Percentiles rank a stretch among this genome's conserved stretches.
Evolutionary conservation across 2,888 invertebrate species (phyloP).

Genomic region (Sabellastarte sp.): DNA sequence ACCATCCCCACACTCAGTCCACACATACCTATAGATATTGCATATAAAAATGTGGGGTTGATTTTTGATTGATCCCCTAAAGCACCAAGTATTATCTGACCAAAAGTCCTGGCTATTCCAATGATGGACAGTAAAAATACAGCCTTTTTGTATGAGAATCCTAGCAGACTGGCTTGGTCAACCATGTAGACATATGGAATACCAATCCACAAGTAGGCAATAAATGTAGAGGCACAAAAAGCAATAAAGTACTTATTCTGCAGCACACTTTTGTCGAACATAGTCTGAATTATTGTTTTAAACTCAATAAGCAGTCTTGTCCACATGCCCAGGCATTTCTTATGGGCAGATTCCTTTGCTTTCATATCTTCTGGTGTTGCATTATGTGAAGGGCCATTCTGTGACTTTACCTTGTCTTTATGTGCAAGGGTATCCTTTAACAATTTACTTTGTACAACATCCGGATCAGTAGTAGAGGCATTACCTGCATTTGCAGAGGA

Average conservation of each 20-base stretch:
- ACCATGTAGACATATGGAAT: conserved; percentile 90
- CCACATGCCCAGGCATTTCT: conserved; percentile 3
- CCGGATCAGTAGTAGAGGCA: not conserved
- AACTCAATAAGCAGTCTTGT: no score
- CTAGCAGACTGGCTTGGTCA: conserved; percentile 72
- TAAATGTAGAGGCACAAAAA: conserved; percentile 78
- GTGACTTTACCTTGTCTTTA: not conserved
- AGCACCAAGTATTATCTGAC: conserved; percentile 72
- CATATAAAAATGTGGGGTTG: conserved; percentile 78
- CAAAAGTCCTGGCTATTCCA: conserved; percentile 74
- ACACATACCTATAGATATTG: conserved; percentile 67
- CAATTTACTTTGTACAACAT: not conserved
- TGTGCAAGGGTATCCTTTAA: not conserved
- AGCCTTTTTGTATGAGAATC: conserved; percentile 36
- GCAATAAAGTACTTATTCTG: conserved; percentile 19
- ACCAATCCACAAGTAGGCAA: conserved; percentile 83
- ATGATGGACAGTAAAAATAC: conserved; percentile 79
- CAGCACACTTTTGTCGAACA: conserved; percentile 22
- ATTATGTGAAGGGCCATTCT: no score
- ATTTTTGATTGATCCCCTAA: conserved; percentile 79
- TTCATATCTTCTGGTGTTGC: not conserved
- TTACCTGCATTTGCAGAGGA: not conserved
- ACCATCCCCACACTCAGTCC: conserved; percentile 41
- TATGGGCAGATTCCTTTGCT: not conserved
- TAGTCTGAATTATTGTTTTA: conserved; percentile 15